Evolutionary conservation across 2,888 invertebrate genomes (phyloP).

Genomic region (Thereva nobilitata): DNA sequence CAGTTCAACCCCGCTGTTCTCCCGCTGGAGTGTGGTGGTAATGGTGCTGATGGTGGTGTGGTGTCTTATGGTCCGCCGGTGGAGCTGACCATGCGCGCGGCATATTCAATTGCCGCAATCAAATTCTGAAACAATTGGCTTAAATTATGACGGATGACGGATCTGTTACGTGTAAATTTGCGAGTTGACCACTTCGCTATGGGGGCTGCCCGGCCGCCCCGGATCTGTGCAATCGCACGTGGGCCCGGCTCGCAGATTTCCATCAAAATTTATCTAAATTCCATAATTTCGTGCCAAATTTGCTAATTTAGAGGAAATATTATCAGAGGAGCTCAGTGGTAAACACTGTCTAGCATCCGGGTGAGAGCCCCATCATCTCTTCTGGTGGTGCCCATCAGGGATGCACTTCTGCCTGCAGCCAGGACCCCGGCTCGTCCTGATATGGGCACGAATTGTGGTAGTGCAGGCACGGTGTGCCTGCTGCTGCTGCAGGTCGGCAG

Average conservation of each 20-base stretch:
- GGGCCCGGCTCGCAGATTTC: constrained; percentile 10
- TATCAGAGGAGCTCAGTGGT: background rate
- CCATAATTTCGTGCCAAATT: constrained; percentile 26
- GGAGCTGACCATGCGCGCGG: constrained; percentile 30
- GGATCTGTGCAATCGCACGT: constrained; percentile 26
- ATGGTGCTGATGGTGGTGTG: too few species aligned
- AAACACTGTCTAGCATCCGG: constrained; percentile 6
- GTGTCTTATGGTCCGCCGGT: background rate
- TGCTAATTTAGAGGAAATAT: constrained; percentile 9
- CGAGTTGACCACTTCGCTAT: constrained; percentile 29
- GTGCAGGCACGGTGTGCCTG: too few species aligned
- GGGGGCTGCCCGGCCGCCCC: constrained; percentile 15
- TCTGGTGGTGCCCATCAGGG: constrained; percentile 8
- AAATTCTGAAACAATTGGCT: constrained; percentile 56
- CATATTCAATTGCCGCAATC: constrained; percentile 57
- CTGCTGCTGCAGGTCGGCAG: constrained; percentile 15
- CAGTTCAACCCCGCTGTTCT: background rate
- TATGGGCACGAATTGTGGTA: too few species aligned
- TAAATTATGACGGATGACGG: constrained; percentile 50
- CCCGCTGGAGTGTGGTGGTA: too few species aligned
- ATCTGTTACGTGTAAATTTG: constrained; percentile 38
- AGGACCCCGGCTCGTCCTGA: too few species aligned
- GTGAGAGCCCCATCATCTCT: background rate
- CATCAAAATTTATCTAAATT: constrained; percentile 28
- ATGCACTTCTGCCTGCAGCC: background rate